Evolutionary conservation across 2,888 invertebrate species (phyloP), one percentile per base, ranked within the genome.

Genomic region (Macrosoma leucophasiata): DNA sequence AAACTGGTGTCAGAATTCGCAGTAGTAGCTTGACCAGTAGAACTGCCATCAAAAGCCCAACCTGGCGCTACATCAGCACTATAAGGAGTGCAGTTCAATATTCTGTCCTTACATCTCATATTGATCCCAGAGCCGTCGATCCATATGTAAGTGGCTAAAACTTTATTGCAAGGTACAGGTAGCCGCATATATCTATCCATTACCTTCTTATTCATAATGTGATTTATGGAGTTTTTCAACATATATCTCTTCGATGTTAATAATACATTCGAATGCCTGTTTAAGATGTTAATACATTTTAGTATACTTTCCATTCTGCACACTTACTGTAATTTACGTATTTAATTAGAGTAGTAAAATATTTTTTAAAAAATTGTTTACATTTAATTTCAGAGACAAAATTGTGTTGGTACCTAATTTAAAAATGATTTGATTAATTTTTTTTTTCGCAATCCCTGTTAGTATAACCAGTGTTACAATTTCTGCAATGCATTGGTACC

Each of bases 31-130:
- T 95, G 95, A 43, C 91, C 92, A 1, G 94, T 94, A 2, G 96
- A 96, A 64, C 95, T 95, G 23, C 96, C 96, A 75, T 97, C 96
- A 60, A 93, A 97, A 52, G 94, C 92, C 96, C 96, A 97, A 12
- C 87, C 78, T 2, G 96, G 96, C 19, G 89, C 66, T 20, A 58
- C 59, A 2, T 72, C 76, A 6, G 88, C 75, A 11, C 63, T 55
- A 36, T 78, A 82, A n/a, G 92, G 92, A 7, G 86, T 76, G 49
- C 86, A 87, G 54, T 87, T 86, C 13, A 92, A 59, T 2, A 92
- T 88, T 41, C 89, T 84, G 30, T 91, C 89, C 64, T 93, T 92
- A 41, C 86, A 76, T 47, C 93, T 81, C 48, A 93, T 60, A 53
- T 89, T 85, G 51, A 91, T 90, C 2, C 91, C 92, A 2, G 90